A percentile compares a stretch with the other conserved stretches of the same genome.
Evolutionary conservation across 2,113 vertebrate species (phyloP).

Genomic region (Pungitius pungitius): DNA sequence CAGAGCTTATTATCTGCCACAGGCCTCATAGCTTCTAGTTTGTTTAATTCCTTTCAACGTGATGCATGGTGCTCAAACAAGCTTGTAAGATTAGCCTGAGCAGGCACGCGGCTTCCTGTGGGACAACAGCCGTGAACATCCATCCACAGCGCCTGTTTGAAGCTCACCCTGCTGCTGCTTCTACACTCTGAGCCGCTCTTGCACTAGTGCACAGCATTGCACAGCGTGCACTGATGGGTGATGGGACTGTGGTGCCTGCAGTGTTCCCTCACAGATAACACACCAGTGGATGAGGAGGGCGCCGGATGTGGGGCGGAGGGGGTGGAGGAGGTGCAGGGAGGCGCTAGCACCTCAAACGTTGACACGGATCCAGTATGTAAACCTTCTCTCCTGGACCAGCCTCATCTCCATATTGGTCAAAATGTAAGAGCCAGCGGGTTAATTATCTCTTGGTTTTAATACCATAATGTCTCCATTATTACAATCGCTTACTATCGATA

Average conservation of each 20-base stretch:
- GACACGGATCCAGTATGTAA: conserved; percentile 40
- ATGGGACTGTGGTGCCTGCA: conserved; percentile 5
- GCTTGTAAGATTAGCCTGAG: conserved; percentile 19
- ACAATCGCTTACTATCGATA: neutral
- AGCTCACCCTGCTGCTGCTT: neutral
- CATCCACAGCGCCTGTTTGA: neutral
- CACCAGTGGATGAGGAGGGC: conserved; percentile 4
- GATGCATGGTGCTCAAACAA: conserved; percentile 25
- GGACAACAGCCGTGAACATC: neutral
- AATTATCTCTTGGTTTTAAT: too few species aligned
- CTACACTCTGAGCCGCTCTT: neutral
- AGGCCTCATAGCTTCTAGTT: conserved; percentile 14
- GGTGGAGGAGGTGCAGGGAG: conserved; percentile 6
- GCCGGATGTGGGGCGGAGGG: conserved; percentile 2
- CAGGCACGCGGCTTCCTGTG: neutral
- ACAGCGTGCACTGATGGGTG: neutral
- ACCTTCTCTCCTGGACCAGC: neutral
- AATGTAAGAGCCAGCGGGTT: neutral
- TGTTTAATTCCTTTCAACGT: conserved; percentile 10
- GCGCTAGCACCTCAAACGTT: neutral
- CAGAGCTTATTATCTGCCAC: conserved; percentile 22
- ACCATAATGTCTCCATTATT: too few species aligned
- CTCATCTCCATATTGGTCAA: neutral
- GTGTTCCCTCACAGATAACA: conserved; percentile 23
- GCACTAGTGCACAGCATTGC: too few species aligned